Percentiles rank a stretch among this genome's conserved stretches.
Conservation (phyloP, 2,113 vertebrate genomes). For the Paramormyrops kingsleyae region DNA sequence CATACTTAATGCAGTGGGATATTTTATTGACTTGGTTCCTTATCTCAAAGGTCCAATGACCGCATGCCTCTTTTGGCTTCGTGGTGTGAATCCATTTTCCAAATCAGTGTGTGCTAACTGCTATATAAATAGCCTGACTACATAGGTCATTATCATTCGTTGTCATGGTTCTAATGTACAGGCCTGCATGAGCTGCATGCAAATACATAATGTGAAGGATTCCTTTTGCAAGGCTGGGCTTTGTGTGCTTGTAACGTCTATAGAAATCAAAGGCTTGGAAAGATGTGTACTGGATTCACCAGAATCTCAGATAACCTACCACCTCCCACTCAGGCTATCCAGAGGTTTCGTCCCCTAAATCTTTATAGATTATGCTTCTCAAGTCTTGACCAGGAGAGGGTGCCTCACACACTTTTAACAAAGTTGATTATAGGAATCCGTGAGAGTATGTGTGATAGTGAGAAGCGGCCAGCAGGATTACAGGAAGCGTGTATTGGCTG, state of each 20-base stretch:
- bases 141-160: neutral
- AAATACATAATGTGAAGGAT: neutral
- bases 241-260: neutral
- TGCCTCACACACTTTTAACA: neutral
- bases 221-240: neutral
- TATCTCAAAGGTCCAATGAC: neutral
- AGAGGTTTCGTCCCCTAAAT: neutral
- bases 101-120: neutral
- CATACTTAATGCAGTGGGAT: neutral
- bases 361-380: neutral
- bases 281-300: neutral
- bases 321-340: neutral
- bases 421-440: neutral
- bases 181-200: neutral
- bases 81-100: neutral
- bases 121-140: neutral
- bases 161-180: neutral
- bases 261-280: neutral
- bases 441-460: neutral
- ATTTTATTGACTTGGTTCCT: neutral
- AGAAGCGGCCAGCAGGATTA: neutral
- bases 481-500: neutral
- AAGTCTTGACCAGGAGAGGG: neutral
- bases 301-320: neutral
- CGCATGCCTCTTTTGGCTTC: neutral